Base-by-base conservation (phyloP, 2,888 invertebrate species). In the Drosophila yooni region DNA sequence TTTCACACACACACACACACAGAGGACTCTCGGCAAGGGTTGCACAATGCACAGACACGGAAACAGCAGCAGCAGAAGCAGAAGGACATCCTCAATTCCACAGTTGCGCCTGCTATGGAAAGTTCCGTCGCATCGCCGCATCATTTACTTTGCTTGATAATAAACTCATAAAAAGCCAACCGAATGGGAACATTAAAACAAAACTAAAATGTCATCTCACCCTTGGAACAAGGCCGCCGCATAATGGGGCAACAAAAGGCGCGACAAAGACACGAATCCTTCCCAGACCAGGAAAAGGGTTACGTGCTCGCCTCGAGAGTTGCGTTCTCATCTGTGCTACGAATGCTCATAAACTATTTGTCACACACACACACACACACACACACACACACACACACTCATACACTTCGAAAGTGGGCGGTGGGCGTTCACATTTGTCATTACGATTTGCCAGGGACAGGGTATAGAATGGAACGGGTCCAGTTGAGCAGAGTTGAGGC, bases 361-460 rank as follows among this genome's bases (percentile, higher is more conserved):
- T 80, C 67, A 74, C 69, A 66, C 70, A 76, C 70, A 70, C 52
- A 61, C 57, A 54, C 29, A 58, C 70, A 70, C 52, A 61, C 57
- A 54, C 29, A 58, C 57, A 54, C 29, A 29, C 53, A 54, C 29
- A 63, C 33, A 36, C 25, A 21, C 29, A 31, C 34, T 27, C 52
- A 21, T 21, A 34, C 34, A 34, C 21, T 36, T 15, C 5, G 36
- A 76, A 80, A 81, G 81, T 79, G 82, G 82, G 82, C 82, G 75
- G 85, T 88, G 87, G 87, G 87, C 89, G 87, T 84, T 67, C 57
- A 73, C 87, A 89, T 89, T 88, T 88, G 80, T 89, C 87, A 88
- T 89, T 82, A 79, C 74, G 50, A 74, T 82, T 79, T 72, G 70
- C 75, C 57, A 51, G 48, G 61, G 40, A n/a, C 15, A 53, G 18